Base-by-base conservation (phyloP, 2,797 vertebrate genomes). In the Falco cherrug region DNA sequence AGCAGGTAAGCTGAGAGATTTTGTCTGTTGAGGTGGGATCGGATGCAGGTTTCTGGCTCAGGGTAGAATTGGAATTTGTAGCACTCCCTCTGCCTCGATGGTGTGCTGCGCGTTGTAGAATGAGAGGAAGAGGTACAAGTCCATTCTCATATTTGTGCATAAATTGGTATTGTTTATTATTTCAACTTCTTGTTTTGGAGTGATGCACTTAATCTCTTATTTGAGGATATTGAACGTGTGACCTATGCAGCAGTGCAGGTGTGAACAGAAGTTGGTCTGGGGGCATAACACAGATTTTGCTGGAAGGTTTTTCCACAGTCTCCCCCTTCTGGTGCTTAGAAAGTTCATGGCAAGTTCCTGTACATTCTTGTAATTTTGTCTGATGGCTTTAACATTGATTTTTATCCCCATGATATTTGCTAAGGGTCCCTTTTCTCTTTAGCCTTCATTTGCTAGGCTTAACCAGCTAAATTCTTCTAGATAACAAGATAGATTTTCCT, bases 1-100 rank as follows among this genome's bases (percentile, higher is more conserved):
- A 99, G 95, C 99, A 99, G 99, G 99, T 98, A 94, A 95, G 84
- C 45, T 56, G 35, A 57, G 86, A 61, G 83, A 10, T 4, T 13
- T 64, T 81, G 17, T 81, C 51, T 65, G 3, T 71, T 77, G 26
- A 24, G 69, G 20, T 59, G 43, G 47, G 22, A 68, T 75, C 70
- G 87, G 33, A 17, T 92, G n/a, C 28, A 87, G n/a, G 51, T 70
- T 87, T 93, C 56, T 89, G 28, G 31, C 60, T 84, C 5, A 6
- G 60, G 51, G 18, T 17, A 63, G 35, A 90, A 68, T 57, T 2
- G 7, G 50, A 50, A 37, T 95, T 90, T 57, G 29, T 60, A 91
- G 69, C 47, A 26, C 24, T 88, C 17, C 28, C 16, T 25, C 33
- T 83, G 11, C 59, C 35, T 88, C 2, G 2, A 14, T 2, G 0